Evolutionary conservation across 1,140 invertebrate genomes (phyloP).

Genomic region (Harpegnathos saltator): DNA sequence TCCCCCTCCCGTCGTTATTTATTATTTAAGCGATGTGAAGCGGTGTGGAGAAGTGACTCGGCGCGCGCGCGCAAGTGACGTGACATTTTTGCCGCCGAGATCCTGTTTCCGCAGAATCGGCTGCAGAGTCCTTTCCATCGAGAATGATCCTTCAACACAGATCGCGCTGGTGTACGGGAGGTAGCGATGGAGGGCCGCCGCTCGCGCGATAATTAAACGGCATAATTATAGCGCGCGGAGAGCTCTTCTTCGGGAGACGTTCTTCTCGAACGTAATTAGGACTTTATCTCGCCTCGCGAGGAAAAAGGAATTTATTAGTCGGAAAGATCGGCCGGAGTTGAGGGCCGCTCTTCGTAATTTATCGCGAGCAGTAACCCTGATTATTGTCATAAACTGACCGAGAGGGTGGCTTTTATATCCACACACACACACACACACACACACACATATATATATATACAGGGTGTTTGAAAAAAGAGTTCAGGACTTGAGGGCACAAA

Average conservation of each 20-base stretch:
- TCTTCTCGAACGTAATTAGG: conserved; percentile 30
- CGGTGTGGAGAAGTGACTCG: background rate
- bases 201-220: background rate
- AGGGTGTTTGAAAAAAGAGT: too few relatives aligned
- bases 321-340: conserved; percentile 13
- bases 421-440: background rate
- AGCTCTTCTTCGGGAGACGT: background rate
- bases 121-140: too few relatives aligned
- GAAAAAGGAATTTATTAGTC: conserved; percentile 41
- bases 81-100: too few relatives aligned
- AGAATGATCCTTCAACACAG: too few relatives aligned
- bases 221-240: background rate
- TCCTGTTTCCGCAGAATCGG: too few relatives aligned
- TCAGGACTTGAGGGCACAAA: too few relatives aligned
- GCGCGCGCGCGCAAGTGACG: too few relatives aligned
- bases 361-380: conserved; percentile 18
- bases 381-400: conserved; percentile 55
- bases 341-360: conserved; percentile 15
- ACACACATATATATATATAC: too few relatives aligned
- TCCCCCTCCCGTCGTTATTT: too few relatives aligned
- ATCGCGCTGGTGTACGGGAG: too few relatives aligned
- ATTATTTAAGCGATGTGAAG: conserved; percentile 42
- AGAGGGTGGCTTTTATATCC: conserved; percentile 36
- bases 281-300: background rate
- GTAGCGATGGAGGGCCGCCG: too few relatives aligned